Evolutionary conservation across 2,113 vertebrate genomes (phyloP), one percentile per base, ranked within the genome.

Genomic region (Prunella himalayana): DNA sequence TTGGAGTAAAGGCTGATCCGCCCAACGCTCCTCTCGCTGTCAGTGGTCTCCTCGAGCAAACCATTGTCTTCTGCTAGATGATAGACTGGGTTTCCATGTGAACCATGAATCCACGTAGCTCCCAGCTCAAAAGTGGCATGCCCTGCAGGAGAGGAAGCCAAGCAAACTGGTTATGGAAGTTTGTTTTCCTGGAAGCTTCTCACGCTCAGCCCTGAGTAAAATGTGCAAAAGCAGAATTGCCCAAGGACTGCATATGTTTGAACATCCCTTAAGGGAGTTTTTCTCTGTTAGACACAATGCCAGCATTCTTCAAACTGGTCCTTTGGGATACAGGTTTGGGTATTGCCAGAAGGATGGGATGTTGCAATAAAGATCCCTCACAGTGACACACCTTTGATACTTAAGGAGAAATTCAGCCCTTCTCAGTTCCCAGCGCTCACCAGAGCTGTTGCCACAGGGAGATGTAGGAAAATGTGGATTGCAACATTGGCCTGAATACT

Each of bases 91-190:
- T 99, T 99, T 97, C 99, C 99, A 59, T 98, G 98, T 91, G 99
- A 99, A 80, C 99, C 99, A 98, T 99, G 99, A 97, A 99, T 99
- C 99, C 99, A 99, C 95, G 99, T 99, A 94, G 99, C 99, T 98
- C 99, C 99, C 96, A 99, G 99, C 85, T 99, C 99, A 99, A 99
- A 99, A 97, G 98, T 99, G 83, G 99, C 97, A 98, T 98, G 98
- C 97, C 98, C 99, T 99, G 86, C 35, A 35, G 80, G 80, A 63
- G 64, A 96, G 42, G 64, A 95, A 95, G 47, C 22, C 63, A 42
- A 85, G 69, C 50, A 87, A 24, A 81, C 12, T 21, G 16, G 54
- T 84, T 75, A 78, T 0, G 45, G 77, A 61, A 68, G 71, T 14
- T 8, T 14, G 11, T 47, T 61, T 10, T 45, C 31, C 56, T 37